A percentile compares a stretch with the other conserved stretches of the same genome.
Evolutionary conservation across 2,797 vertebrate species (phyloP).

Genomic region (Anisognathus igniventris): DNA sequence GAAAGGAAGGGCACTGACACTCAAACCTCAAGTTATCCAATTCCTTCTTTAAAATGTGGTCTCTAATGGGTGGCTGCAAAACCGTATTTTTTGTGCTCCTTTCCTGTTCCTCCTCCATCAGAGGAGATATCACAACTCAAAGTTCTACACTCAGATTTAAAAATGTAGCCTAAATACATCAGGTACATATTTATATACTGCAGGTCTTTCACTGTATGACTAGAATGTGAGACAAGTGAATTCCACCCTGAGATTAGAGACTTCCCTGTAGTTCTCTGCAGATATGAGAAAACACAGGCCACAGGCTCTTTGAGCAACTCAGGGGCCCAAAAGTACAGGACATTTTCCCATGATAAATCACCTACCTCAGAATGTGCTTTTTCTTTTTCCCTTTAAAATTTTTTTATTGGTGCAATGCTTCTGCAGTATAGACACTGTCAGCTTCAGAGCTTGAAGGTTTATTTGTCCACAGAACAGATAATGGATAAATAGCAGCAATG

Average conservation of each 20-base stretch:
- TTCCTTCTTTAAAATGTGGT: not conserved
- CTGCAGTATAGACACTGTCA: not conserved
- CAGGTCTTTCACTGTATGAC: not conserved
- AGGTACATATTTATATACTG: not conserved
- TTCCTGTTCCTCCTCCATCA: not conserved
- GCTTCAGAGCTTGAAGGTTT: not conserved
- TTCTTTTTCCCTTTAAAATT: not conserved
- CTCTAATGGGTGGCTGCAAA: not conserved
- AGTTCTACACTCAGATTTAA: not conserved
- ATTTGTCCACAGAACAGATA: not conserved
- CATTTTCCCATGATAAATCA: not conserved
- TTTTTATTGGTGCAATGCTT: not conserved
- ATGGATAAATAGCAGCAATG: not conserved
- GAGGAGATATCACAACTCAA: not conserved
- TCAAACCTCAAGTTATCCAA: not conserved
- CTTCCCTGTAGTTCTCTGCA: not conserved
- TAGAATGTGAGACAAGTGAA: not conserved
- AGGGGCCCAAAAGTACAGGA: not conserved
- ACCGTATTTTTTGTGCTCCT: not conserved
- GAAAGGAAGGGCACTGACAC: not conserved
- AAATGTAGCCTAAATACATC: not conserved
- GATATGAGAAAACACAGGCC: not conserved
- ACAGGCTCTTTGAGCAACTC: not conserved
- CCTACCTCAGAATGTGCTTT: not conserved
- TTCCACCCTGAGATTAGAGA: not conserved